Percentiles rank a stretch among this genome's conserved stretches.
Conservation (phyloP, 2,888 invertebrate genomes). For the Acrocyrtus sp. region DNA sequence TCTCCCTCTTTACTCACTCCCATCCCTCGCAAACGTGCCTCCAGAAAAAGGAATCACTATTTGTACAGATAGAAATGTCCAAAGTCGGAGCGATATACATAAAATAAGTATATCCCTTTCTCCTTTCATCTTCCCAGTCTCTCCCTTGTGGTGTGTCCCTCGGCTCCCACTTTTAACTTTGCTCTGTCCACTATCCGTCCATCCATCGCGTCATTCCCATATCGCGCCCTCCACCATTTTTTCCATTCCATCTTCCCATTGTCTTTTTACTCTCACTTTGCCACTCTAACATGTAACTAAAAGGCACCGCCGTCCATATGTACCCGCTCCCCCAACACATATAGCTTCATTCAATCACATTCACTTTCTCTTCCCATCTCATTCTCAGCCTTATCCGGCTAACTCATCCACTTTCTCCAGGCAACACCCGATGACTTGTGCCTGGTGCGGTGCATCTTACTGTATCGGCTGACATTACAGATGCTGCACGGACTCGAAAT, state of each 20-base stretch:
- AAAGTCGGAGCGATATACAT: no score
- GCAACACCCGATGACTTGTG: no score
- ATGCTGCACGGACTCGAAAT: constrained; percentile 40
- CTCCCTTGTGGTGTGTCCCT: constrained; percentile 42
- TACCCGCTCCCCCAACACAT: constrained; percentile 32
- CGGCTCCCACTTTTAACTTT: constrained; percentile 37
- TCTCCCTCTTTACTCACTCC: neutral
- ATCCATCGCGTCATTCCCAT: no score
- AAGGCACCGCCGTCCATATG: no score
- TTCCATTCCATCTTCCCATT: constrained; percentile 44
- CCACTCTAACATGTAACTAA: no score
- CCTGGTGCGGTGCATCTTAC: constrained; percentile 10
- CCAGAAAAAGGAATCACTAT: constrained; percentile 6
- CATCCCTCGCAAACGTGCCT: constrained; percentile 7
- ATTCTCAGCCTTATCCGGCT: no score
- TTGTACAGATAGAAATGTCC: no score
- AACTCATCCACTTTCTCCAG: no score
- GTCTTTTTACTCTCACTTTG: no score
- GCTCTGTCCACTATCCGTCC: constrained; percentile 34
- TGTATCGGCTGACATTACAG: constrained; percentile 33
- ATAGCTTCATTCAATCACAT: constrained; percentile 22
- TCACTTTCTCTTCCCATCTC: constrained; percentile 17
- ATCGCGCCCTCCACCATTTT: no score
- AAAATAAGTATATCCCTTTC: no score
- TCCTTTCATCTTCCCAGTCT: constrained; percentile 42